phyloP scores from a whole-genome alignment of 2,888 invertebrate genomes.

The Dugesia japonica region DNA sequence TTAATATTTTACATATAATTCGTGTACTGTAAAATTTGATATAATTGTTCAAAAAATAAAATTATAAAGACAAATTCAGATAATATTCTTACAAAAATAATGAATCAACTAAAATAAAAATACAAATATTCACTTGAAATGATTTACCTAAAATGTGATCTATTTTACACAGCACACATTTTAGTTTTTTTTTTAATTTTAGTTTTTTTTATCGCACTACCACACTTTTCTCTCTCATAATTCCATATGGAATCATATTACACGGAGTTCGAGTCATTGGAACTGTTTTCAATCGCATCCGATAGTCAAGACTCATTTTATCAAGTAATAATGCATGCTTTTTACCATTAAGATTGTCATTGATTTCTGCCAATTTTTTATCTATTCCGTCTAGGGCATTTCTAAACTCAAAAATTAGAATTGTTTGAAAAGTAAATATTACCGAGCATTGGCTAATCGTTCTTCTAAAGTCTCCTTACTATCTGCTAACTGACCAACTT shows the following conservation, averaged over 20 bases:
- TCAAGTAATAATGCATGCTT: neutral
- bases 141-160: neutral
- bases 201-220: neutral
- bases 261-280: constrained; percentile 1
- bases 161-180: neutral
- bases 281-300: neutral
- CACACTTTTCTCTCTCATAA: neutral
- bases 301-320: neutral
- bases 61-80: neutral
- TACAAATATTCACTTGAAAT: neutral
- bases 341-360: constrained; percentile 7
- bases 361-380: constrained; percentile 2
- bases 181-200: neutral
- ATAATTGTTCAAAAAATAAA: neutral
- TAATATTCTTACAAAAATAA: neutral
- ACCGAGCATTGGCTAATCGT: neutral
- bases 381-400: neutral
- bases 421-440: neutral
- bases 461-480: neutral
- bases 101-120: constrained; percentile 10
- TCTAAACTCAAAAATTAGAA: neutral
- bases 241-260: neutral
- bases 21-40: too few species aligned
- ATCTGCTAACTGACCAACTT: neutral
- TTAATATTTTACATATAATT: too few species aligned